A percentile compares a stretch with the other conserved stretches of the same genome.
Conservation (phyloP, 1,140 invertebrate species). For the Battus philenor region DNA sequence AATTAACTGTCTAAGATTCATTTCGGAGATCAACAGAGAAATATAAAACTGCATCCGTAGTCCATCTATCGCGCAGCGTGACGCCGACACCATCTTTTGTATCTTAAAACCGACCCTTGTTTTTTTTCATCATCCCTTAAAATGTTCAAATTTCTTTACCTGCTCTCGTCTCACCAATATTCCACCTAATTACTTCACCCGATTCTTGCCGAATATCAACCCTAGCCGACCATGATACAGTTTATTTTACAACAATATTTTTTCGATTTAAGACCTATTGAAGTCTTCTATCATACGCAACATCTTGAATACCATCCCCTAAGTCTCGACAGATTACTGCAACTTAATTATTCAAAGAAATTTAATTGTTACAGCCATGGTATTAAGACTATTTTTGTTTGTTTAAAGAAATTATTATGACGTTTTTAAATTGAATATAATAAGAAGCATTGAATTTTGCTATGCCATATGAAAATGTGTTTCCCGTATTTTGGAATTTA, state of each 20-base stretch:
- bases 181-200: conserved; percentile 15
- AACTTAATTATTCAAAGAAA: conserved; percentile 31
- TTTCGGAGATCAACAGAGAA: conserved; percentile 55
- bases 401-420: conserved; percentile 19
- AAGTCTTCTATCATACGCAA: conserved; percentile 31
- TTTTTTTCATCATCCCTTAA: conserved; percentile 70
- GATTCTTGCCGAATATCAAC: conserved; percentile 22
- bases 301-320: conserved; percentile 69
- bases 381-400: conserved; percentile 23
- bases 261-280: conserved; percentile 30
- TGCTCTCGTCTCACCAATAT: conserved; percentile 38
- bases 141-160: conserved; percentile 74
- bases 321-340: conserved; percentile 58
- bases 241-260: conserved; percentile 15
- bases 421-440: conserved; percentile 17
- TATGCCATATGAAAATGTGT: conserved; percentile 57
- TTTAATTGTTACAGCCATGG: conserved; percentile 19
- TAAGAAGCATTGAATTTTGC: conserved; percentile 49
- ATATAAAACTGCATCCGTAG: conserved; percentile 67
- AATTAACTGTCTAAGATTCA: conserved; percentile 60
- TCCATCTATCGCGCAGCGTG: conserved; percentile 66
- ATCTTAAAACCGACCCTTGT: conserved; percentile 68
- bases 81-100: conserved; percentile 65
- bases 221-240: conserved; percentile 21
- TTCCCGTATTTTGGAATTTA: conserved; percentile 66